Base-by-base conservation (phyloP, 2,888 invertebrate genomes). In the Opisthograptis luteolata region DNA sequence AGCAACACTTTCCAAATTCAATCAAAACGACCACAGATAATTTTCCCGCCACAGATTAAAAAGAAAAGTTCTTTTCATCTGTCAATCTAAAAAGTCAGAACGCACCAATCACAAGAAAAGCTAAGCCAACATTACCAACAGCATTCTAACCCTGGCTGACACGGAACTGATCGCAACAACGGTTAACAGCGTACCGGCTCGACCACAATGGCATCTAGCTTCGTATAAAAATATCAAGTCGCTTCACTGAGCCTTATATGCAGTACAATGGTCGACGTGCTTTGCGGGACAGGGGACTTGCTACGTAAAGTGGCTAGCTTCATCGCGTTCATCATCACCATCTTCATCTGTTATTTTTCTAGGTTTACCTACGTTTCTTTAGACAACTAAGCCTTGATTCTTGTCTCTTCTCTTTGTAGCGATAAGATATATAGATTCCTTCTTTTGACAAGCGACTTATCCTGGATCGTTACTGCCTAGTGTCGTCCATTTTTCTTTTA, bases 141-240 rank as follows among this genome's bases (percentile, higher is more conserved):
- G 47, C 60, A 60, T 60, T 60, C 57, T 58, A 36, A 37, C 47
- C 40, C 35, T 55, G 53, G 58, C 36, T 54, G 57, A 64, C 58
- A 58, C 60, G 60, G 57, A 62, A 68, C 63, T 53, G 53, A 60
- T 59, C 48, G 42, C 54, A 48, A 55, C 57, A 62, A 65, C 65
- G 54, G 64, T 61, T 50, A 61, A 50, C 54, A 50, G 52, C 54
- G 43, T 55, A 62, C 62, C 57, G 42, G 60, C 53, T 47, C 54
- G 30, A 45, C 61, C 69, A 87, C 87, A 87, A 87, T 82, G 81
- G 79, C 66, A 73, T 74, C 77, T 77, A 76, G 79, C 68, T 69
- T 78, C 81, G 79, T 82, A 87, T 87, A 88, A 88, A 88, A 88
- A 88, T 88, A 86, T 86, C 83, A 66, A 80, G 80, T 72, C 58